Conservation (phyloP, 2,113 vertebrate species). For the Otocyon megalotis region DNA sequence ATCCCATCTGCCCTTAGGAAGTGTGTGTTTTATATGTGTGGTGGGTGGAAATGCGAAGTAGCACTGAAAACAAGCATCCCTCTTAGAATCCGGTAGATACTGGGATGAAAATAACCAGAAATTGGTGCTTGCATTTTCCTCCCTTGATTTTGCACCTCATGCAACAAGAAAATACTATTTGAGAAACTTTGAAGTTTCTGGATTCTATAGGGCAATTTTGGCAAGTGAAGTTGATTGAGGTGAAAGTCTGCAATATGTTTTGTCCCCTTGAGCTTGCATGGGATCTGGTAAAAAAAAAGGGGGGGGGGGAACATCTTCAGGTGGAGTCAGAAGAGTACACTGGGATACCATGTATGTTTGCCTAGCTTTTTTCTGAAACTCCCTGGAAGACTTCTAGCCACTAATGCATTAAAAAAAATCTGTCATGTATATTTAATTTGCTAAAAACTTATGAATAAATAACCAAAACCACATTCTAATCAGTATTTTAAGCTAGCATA, state of each 20-base stretch:
- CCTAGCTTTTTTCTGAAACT: slow-evolving; percentile 29
- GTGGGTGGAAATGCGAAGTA: accelerated
- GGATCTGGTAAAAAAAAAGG: neutral
- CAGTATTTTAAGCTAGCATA: slow-evolving; percentile 50
- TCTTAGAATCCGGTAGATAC: neutral
- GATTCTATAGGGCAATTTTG: neutral
- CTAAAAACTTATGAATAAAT: slow-evolving; percentile 77
- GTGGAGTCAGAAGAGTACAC: neutral
- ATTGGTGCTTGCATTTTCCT: neutral
- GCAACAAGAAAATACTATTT: neutral
- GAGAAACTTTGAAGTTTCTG: neutral
- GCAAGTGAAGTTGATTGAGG: neutral
- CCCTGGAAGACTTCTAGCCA: slow-evolving; percentile 62
- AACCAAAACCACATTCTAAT: slow-evolving; percentile 63
- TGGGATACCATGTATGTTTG: neutral
- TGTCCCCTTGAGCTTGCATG: neutral
- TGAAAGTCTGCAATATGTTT: neutral
- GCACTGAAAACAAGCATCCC: neutral
- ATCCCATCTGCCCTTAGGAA: accelerated
- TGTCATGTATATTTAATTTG: slow-evolving; percentile 77
- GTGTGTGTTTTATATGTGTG: neutral
- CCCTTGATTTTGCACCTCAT: neutral
- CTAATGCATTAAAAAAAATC: slow-evolving; percentile 61
- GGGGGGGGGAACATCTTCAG: neutral
- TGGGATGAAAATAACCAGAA: neutral